Percentiles rank a stretch among this genome's conserved stretches.
Evolutionary conservation across 2,888 invertebrate species (phyloP).

Genomic region (Tricholauxania praeusta): DNA sequence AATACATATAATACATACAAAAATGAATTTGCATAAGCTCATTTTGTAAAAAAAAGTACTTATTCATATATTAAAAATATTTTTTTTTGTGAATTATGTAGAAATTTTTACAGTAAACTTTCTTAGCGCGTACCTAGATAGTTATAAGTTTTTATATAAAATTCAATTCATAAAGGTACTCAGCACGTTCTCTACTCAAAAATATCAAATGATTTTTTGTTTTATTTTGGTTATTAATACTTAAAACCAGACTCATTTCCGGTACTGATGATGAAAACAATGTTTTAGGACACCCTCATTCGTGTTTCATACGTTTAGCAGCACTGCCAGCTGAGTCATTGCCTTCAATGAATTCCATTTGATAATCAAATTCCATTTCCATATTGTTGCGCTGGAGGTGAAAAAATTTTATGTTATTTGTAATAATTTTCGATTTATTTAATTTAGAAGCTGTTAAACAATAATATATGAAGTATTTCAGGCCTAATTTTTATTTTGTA

Average conservation of each 20-base stretch:
- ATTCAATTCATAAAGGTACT: slow-evolving; percentile 40
- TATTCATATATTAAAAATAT: neutral
- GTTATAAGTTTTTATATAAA: neutral
- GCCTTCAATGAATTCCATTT: slow-evolving; percentile 62
- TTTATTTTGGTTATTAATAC: neutral
- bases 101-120: neutral
- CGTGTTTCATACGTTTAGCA: slow-evolving; percentile 64
- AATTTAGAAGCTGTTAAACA: neutral
- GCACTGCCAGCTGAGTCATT: slow-evolving; percentile 49
- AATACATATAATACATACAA: slow-evolving; percentile 15
- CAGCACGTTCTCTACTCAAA: slow-evolving; percentile 34
- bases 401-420: neutral
- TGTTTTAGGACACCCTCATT: slow-evolving; percentile 54
- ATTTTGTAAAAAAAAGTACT: slow-evolving; percentile 20
- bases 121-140: neutral
- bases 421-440: neutral
- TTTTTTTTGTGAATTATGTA: too few species aligned
- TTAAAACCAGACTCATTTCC: slow-evolving; percentile 3
- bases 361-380: slow-evolving; percentile 65
- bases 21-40: slow-evolving; percentile 1
- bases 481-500: neutral
- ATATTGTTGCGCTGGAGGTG: slow-evolving; percentile 59
- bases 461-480: neutral
- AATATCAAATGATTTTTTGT: slow-evolving; percentile 1
- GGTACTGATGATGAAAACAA: slow-evolving; percentile 10